Base-by-base conservation (phyloP, 2,888 invertebrate species). In the Eurytoma californica region DNA sequence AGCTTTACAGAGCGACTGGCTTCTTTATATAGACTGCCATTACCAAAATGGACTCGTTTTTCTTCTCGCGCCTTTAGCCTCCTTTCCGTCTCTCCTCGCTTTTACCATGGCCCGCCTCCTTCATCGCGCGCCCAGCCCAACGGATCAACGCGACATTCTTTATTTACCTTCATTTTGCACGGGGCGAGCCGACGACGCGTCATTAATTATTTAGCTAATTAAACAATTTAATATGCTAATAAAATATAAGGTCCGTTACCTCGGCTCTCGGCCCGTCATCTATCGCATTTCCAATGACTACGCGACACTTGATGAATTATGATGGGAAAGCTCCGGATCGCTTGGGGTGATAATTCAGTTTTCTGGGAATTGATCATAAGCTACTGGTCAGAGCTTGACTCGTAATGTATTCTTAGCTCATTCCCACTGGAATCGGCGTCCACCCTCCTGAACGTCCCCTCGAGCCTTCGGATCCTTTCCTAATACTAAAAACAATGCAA, bases 21-120 rank as follows among this genome's bases (percentile, higher is more conserved):
- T 85, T 85, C 84, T 85, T 81, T 83, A 84, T 86, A 85, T 86
- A 86, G 84, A 83, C 83, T 84, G 83, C 88, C 87, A 89, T 89
- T 89, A 89, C 88, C 88, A 88, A 88, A 89, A 89, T 89, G 88
- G 88, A 85, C 86, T 88, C 85, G 85, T 87, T 89, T 88, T 80
- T 86, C 84, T 83, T 86, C 83, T 82, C 82, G 60, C 82, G 72
- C 82, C 82, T 85, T 80, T 73, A 80, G 79, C 84, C 84, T 85
- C 83, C 7, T 47, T 20, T 14, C 20, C 57, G 51, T 39, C 68
- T 3, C 57, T 47, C 57, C 63, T 68, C 68, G 20, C 53, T 49
- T 61, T 60, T 53, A 13, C 39, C 39, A 5, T 18, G 24, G 13
- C 51, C 30, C 30, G 18, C n/a, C 30, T 39, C 14, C 39, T 3